Evolutionary conservation across 1,140 invertebrate species (phyloP), one percentile per base, ranked within the genome.

Genomic region (Notospermus geniculatus): DNA sequence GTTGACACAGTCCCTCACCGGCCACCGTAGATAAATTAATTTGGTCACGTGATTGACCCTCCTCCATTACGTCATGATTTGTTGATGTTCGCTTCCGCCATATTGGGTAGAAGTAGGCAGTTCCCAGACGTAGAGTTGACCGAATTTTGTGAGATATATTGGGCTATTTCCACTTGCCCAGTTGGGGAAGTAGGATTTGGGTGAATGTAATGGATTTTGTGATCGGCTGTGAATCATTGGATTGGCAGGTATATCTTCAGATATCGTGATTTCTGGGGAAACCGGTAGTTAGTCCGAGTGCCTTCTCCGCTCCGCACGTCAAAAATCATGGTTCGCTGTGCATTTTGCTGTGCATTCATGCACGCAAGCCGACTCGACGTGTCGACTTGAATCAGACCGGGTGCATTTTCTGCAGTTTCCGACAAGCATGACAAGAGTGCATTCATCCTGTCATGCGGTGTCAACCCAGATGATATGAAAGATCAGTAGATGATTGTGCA

Each of bases 61-160:
- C 54, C 28, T 55, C 36, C 29, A 55, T 55, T 29, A 55, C 54
- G 54, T 55, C 54, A 55, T 36, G 54, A 30, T 19, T 55, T 55
- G 54, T 55, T 55, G 54, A 55, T 36, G 54, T 55, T 55, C 36
- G 54, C 22, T 29, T 29, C 36, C 54, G 54, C 54, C 54, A 55
- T 55, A 30, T 55, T 55, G 32, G 32, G 32, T 7, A 36, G 32
- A 36, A 55, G 22, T 55, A 30, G n/a, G n/a, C 19, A 36, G 54
- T 25, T 19, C 28, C 28, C 36, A 27, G 29, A 25, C 54, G 54
- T 23, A 30, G 54, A 23, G 11, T 23, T 28, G 2, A 27, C 50
- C 7, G 29, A 53, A 53, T 28, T 53, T 36, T 25, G 54, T 29
- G 54, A 36, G 29, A 55, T 27, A 36, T 55, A 30, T 55, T 27